phyloP scores from a whole-genome alignment of 2,797 vertebrate species.

The Takifugu ocellatus region DNA sequence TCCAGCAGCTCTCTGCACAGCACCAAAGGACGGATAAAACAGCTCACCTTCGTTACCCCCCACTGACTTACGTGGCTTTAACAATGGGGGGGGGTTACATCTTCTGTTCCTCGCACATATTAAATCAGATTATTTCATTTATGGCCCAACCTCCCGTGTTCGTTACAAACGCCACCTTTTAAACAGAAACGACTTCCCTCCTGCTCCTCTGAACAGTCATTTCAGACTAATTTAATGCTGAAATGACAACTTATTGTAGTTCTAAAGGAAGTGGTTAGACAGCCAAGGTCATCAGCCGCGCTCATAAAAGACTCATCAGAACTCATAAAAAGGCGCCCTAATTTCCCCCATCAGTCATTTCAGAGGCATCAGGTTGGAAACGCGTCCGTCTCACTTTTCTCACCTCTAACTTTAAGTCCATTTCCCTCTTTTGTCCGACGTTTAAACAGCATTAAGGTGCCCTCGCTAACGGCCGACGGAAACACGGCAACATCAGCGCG shows the following conservation, averaged over 20 bases:
- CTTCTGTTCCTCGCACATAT: too few species aligned
- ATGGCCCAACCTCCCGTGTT: constrained; percentile 1
- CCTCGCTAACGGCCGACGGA: constrained; percentile 47
- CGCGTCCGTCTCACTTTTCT: background rate
- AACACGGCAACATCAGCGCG: constrained; percentile 2
- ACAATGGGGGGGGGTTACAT: too few species aligned
- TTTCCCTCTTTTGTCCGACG: constrained; percentile 4
- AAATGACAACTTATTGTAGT: constrained; percentile 16
- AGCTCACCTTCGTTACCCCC: too few species aligned
- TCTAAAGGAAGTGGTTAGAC: constrained; percentile 5
- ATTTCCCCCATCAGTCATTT: constrained; percentile 12
- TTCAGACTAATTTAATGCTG: background rate
- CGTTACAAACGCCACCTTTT: constrained; percentile 22
- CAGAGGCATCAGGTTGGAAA: constrained; percentile 1
- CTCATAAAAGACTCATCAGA: background rate
- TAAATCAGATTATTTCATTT: too few species aligned
- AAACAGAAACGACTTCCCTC: background rate
- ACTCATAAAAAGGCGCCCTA: background rate
- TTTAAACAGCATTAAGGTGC: constrained; percentile 38
- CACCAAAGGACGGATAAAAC: too few species aligned
- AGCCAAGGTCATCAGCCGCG: constrained; percentile 17
- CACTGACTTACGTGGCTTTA: too few species aligned
- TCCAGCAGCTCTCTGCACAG: too few species aligned
- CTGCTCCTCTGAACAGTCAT: too few species aligned
- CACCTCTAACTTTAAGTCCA: background rate